Conservation (phyloP, 2,888 invertebrate genomes). For the Mesochorus sp. region DNA sequence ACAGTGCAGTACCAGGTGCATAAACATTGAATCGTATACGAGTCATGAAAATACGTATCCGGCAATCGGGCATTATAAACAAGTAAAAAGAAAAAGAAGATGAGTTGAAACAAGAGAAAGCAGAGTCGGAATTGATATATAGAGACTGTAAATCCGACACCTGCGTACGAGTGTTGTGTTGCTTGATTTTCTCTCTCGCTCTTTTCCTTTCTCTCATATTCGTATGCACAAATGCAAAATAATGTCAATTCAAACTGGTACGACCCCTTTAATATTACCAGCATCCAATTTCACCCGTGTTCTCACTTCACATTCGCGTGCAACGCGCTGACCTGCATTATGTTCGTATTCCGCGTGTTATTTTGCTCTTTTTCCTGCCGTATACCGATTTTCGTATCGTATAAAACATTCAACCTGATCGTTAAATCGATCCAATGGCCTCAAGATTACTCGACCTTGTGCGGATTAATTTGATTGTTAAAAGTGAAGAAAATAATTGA, state of each 20-base stretch:
- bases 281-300: conserved; percentile 58
- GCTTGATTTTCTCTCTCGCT: not conserved
- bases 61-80: not conserved
- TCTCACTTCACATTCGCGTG: conserved; percentile 53
- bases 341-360: conserved; percentile 12
- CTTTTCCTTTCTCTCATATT: not conserved
- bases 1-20: no score
- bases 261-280: conserved; percentile 54
- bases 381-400: not conserved
- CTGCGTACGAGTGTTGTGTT: conserved; percentile 31
- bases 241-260: conserved; percentile 47
- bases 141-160: conserved; percentile 49
- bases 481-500: no score
- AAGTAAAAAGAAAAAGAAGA: conserved; percentile 1
- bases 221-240: not conserved
- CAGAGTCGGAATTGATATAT: conserved; percentile 13
- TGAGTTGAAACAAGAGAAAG: conserved; percentile 40
- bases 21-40: no score
- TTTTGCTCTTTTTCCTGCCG: not conserved
- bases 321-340: conserved; percentile 54
- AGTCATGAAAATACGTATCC: conserved; percentile 5
- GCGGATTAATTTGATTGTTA: not conserved
- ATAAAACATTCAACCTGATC: conserved; percentile 6
- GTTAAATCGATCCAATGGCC: conserved; percentile 5
- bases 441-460: not conserved